These are phyloP conservation scores for Lasiurus cinereus DNA, from an alignment of 2,113 vertebrate species.

Conservation along the genomic window DNA sequence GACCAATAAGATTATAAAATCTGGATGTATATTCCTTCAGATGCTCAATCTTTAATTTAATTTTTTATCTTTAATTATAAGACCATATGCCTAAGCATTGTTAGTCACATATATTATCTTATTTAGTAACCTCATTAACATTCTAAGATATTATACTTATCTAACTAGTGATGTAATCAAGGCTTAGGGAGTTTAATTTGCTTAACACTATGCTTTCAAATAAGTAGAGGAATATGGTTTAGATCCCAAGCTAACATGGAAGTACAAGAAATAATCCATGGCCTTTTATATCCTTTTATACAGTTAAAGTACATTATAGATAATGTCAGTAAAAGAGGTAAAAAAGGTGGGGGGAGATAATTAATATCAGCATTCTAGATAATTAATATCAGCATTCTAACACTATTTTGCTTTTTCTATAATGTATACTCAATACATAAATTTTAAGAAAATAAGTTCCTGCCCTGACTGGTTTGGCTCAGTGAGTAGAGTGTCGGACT, in stretches of 20 bases:
- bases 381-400: neutral
- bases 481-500: too few species aligned
- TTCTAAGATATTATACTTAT: neutral
- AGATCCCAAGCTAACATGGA: neutral
- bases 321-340: neutral
- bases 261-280: neutral
- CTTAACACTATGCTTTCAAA: neutral
- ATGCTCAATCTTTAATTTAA: neutral
- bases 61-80: neutral
- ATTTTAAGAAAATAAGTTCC: neutral
- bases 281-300: neutral
- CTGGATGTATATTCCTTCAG: neutral
- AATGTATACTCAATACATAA: neutral
- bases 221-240: neutral
- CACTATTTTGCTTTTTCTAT: neutral
- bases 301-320: neutral
- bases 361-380: neutral
- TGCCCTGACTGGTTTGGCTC: neutral
- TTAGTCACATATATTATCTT: neutral
- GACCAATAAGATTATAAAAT: neutral
- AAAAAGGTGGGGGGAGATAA: neutral
- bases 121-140: neutral
- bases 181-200: neutral
- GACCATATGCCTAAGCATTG: neutral
- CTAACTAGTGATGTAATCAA: neutral